A percentile compares a stretch with the other conserved stretches of the same genome.
phyloP scores from a whole-genome alignment of 2,888 invertebrate species.

The Netelia melanura region DNA sequence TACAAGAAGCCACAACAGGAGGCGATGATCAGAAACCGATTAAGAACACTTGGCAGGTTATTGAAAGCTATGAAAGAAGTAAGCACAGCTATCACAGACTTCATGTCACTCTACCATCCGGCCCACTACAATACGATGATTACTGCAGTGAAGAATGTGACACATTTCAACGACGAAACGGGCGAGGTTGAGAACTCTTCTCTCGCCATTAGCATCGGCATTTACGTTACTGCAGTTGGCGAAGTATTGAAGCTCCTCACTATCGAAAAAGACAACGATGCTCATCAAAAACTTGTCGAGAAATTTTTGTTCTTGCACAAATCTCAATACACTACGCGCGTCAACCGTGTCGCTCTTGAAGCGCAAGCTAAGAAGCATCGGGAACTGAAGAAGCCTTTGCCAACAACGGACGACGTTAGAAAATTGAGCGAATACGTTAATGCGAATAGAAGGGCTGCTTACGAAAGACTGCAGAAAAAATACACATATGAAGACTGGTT shows the following conservation, averaged over 20 bases:
- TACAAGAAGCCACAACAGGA: constrained; percentile 64
- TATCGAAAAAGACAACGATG: constrained; percentile 33
- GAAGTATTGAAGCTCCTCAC: constrained; percentile 10
- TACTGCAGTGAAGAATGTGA: constrained; percentile 45
- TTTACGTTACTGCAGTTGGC: constrained; percentile 21
- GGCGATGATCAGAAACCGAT: constrained; percentile 63
- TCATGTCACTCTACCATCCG: constrained; percentile 58
- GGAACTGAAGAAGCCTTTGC: constrained; percentile 46
- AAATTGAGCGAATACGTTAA: constrained; percentile 40
- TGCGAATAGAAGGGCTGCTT: constrained; percentile 9
- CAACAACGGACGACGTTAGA: constrained; percentile 35
- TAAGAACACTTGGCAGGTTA: constrained; percentile 61
- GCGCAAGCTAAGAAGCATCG: constrained; percentile 38
- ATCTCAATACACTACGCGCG: constrained; percentile 31
- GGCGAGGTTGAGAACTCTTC: constrained; percentile 31
- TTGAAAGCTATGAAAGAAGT: constrained; percentile 54
- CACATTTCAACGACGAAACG: constrained; percentile 11
- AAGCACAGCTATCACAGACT: constrained; percentile 41
- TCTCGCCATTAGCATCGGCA: constrained; percentile 22
- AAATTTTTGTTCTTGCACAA: constrained; percentile 52
- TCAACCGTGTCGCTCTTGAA: constrained; percentile 39
- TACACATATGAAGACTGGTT: constrained; percentile 49
- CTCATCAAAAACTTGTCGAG: constrained; percentile 23
- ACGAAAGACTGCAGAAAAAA: constrained; percentile 32
- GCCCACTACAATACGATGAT: constrained; percentile 54